phyloP scores from a whole-genome alignment of 2,888 invertebrate species.

The Drosophila villosipedis region DNA sequence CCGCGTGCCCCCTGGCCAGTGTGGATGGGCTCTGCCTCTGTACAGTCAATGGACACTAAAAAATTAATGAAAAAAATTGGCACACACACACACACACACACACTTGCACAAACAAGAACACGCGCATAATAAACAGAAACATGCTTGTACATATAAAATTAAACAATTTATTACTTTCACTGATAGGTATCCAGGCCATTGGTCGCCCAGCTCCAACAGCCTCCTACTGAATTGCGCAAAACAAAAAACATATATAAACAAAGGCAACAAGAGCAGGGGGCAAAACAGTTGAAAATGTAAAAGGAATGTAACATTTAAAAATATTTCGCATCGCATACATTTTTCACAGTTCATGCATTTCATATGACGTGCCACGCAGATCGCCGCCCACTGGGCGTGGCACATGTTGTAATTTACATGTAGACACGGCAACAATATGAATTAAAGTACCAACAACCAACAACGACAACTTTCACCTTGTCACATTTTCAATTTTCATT shows the following conservation, averaged over 20 bases:
- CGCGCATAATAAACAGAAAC: slow-evolving; percentile 1
- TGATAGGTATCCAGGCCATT: slow-evolving; percentile 71
- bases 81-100: slow-evolving; percentile 18
- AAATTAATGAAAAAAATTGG: slow-evolving; percentile 76
- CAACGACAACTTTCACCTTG: slow-evolving; percentile 62
- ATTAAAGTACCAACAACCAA: slow-evolving; percentile 31
- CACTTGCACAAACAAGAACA: neutral
- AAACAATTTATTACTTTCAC: slow-evolving; percentile 78
- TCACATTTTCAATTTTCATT: slow-evolving; percentile 78
- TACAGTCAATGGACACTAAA: slow-evolving; percentile 60
- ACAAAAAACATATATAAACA: slow-evolving; percentile 41
- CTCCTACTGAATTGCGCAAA: slow-evolving; percentile 51
- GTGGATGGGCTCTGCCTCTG: neutral
- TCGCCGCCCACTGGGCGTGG: slow-evolving; percentile 42
- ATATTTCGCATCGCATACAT: slow-evolving; percentile 69
- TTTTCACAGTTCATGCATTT: slow-evolving; percentile 78
- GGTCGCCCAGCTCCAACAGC: slow-evolving; percentile 39
- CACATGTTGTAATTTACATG: slow-evolving; percentile 72
- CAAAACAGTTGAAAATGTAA: slow-evolving; percentile 29
- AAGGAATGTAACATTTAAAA: slow-evolving; percentile 55
- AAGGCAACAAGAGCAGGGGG: slow-evolving; percentile 15
- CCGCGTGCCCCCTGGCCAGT: neutral
- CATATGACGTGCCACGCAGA: slow-evolving; percentile 50
- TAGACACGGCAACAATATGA: slow-evolving; percentile 69
- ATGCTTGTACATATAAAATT: slow-evolving; percentile 65